Evolutionary conservation across 2,888 invertebrate genomes (phyloP).

Genomic region (Phengaris arion): DNA sequence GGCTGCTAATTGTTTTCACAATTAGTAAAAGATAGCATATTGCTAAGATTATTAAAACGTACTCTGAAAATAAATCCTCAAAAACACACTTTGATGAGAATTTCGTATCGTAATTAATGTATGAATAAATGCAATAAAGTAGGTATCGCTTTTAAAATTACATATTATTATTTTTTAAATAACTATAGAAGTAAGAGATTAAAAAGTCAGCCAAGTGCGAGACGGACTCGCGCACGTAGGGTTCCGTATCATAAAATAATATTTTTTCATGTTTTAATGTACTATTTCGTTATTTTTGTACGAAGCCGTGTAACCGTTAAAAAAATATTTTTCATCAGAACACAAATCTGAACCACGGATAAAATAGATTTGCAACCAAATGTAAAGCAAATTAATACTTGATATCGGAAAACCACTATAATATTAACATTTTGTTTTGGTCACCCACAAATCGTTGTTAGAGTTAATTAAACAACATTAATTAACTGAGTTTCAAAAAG

Average conservation of each 20-base stretch:
- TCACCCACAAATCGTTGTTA: conserved; percentile 7
- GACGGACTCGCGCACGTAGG: no score
- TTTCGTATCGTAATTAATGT: background rate
- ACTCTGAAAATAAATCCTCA: background rate
- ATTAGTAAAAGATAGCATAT: conserved; percentile 55
- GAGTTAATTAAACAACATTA: background rate
- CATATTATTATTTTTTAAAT: no score
- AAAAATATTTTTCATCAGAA: no score
- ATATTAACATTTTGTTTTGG: background rate
- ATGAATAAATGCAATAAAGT: background rate
- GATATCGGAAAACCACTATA: background rate
- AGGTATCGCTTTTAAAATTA: no score
- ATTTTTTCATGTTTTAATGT: no score
- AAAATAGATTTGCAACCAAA: background rate
- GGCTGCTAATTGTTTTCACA: conserved; percentile 70
- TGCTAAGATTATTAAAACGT: conserved; percentile 9
- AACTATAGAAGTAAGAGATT: no score
- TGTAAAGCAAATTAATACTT: background rate
- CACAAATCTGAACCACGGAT: background rate
- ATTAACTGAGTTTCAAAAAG: background rate
- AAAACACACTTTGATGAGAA: background rate
- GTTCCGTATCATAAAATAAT: no score
- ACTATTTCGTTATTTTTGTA: no score
- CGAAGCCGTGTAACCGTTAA: no score
- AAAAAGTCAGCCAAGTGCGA: no score